Conservation (phyloP, 2,797 vertebrate species). For the Molossus alvarezi region DNA sequence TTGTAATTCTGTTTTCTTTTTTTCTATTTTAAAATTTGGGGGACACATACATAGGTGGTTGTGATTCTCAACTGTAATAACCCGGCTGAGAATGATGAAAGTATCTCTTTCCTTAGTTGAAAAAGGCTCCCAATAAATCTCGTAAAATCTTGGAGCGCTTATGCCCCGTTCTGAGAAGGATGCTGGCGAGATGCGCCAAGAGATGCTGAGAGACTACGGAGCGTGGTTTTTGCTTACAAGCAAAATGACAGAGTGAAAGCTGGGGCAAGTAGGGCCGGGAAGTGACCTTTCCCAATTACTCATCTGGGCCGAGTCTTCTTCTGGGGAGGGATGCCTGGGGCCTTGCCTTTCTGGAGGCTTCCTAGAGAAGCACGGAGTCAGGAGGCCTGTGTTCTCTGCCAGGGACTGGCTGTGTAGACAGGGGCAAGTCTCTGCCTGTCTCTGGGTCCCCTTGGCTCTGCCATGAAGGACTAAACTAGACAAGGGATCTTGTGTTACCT, state of each 20-base stretch:
- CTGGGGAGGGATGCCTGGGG: background rate
- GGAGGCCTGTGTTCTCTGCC: background rate
- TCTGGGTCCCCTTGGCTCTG: background rate
- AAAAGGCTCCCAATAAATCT: background rate
- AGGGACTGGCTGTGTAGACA: background rate
- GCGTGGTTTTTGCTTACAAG: background rate
- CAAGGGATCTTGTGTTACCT: background rate
- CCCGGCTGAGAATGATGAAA: conserved; percentile 56
- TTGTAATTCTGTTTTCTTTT: background rate
- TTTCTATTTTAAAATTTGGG: conserved; percentile 52
- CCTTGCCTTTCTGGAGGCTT: conserved; percentile 26
- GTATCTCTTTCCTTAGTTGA: background rate
- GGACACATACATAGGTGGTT: conserved; percentile 73
- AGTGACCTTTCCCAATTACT: background rate
- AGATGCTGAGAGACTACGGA: background rate
- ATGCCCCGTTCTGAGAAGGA: background rate
- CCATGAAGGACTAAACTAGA: background rate
- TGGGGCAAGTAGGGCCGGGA: background rate
- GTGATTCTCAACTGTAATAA: conserved; percentile 67
- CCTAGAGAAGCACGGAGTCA: background rate
- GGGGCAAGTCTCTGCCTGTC: background rate
- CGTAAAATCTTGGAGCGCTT: fast-evolving
- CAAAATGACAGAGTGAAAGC: background rate
- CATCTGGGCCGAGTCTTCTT: background rate
- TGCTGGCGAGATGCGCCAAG: background rate